phyloP scores from a whole-genome alignment of 2,888 invertebrate genomes.

The Celastrina argiolus region DNA sequence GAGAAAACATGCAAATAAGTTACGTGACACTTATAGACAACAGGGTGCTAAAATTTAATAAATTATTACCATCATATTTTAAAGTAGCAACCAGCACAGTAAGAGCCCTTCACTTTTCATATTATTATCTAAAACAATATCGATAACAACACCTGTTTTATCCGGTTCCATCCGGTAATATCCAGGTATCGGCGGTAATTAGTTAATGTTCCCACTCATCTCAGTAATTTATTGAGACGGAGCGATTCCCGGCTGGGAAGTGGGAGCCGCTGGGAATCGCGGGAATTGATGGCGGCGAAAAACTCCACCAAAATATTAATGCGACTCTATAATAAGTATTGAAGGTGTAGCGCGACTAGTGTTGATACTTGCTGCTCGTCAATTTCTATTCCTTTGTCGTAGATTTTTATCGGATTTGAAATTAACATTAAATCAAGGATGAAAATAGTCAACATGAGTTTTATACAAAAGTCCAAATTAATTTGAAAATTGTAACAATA shows the following conservation, averaged over 20 bases:
- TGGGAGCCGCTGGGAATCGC: constrained; percentile 45
- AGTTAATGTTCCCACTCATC: constrained; percentile 75
- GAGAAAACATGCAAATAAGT: no score
- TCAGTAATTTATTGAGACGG: constrained; percentile 76
- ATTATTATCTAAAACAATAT: background rate
- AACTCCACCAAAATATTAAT: constrained; percentile 78
- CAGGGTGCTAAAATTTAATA: no score
- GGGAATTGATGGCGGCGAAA: constrained; percentile 73
- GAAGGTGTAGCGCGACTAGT: constrained; percentile 41
- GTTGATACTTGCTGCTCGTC: constrained; percentile 46
- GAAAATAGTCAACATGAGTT: no score
- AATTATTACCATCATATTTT: no score
- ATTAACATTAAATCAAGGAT: no score
- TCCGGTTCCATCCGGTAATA: constrained; percentile 31
- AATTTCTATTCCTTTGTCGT: background rate
- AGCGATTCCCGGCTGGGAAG: constrained; percentile 45
- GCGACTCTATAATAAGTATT: constrained; percentile 66
- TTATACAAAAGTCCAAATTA: no score
- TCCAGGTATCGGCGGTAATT: constrained; percentile 70
- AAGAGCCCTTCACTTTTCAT: background rate
- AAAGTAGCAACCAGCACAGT: background rate
- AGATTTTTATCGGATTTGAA: no score
- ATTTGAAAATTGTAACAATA: no score
- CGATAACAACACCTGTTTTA: background rate
- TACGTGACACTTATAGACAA: no score